Conservation (phyloP, 1,140 invertebrate genomes). For the Drosophila chauvacae region DNA sequence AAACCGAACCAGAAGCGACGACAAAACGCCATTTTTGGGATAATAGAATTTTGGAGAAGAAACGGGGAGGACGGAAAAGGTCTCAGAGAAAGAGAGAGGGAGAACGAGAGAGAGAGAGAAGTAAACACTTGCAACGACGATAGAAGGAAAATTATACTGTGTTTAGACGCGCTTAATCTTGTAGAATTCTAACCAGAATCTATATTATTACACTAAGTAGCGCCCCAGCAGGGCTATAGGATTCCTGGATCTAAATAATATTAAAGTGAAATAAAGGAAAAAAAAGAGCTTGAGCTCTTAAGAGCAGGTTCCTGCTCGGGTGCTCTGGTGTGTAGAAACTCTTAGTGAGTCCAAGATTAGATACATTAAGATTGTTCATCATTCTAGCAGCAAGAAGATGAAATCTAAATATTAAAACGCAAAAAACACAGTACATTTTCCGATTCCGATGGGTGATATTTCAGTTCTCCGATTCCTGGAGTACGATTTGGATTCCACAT, state of each 20-base stretch:
- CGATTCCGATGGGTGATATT: background rate
- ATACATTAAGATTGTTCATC: no score
- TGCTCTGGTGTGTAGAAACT: background rate
- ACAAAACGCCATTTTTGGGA: slow-evolving; percentile 22
- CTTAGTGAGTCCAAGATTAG: background rate
- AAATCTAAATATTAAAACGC: background rate
- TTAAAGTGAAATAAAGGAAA: background rate
- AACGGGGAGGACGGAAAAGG: slow-evolving; percentile 4
- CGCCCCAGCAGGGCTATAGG: background rate
- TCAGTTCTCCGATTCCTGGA: slow-evolving; percentile 8
- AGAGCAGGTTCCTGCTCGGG: background rate
- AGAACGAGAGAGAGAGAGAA: slow-evolving; percentile 1
- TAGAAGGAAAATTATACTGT: background rate
- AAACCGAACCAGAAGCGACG: slow-evolving; percentile 24
- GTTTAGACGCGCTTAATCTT: background rate
- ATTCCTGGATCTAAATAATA: background rate
- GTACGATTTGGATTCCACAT: slow-evolving; percentile 17
- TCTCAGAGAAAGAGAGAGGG: background rate
- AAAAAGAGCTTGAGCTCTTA: background rate
- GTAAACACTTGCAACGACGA: slow-evolving; percentile 2
- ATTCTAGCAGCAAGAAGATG: background rate
- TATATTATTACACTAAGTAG: background rate
- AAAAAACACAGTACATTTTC: slow-evolving; percentile 25
- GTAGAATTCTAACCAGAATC: background rate
- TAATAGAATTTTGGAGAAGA: background rate